Conservation (phyloP, 2,888 invertebrate species). For the Drosophila villosipedis region DNA sequence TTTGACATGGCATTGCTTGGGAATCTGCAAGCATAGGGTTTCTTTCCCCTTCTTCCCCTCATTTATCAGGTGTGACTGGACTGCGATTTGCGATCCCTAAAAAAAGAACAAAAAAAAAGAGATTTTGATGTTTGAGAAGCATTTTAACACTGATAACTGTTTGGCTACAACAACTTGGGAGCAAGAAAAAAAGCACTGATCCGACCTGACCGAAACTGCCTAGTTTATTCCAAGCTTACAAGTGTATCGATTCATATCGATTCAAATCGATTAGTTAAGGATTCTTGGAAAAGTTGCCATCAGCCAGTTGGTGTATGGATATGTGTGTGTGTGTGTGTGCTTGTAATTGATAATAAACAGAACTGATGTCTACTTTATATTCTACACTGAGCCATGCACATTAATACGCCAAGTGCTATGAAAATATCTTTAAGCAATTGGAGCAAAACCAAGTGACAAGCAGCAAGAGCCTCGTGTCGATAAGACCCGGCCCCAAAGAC, state of each 20-base stretch:
- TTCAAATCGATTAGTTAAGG: not conserved
- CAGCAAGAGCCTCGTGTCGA: slow-evolving; percentile 24
- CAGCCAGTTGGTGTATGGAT: not conserved
- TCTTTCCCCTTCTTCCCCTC: slow-evolving; percentile 39
- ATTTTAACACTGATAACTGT: not conserved
- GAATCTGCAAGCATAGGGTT: slow-evolving; percentile 57
- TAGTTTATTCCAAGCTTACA: not conserved
- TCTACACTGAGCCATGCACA: slow-evolving; percentile 34
- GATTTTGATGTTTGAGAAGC: slow-evolving; percentile 5
- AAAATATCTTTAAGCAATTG: slow-evolving; percentile 65
- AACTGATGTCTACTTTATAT: slow-evolving; percentile 35
- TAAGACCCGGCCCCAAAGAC: slow-evolving; percentile 23
- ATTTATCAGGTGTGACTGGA: slow-evolving; percentile 14
- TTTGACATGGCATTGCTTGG: slow-evolving; percentile 36
- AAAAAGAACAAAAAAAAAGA: not conserved
- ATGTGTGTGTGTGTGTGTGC: slow-evolving; percentile 21
- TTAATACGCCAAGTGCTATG: slow-evolving; percentile 52
- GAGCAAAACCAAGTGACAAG: slow-evolving; percentile 64
- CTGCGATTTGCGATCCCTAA: not conserved
- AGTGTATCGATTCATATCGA: not conserved
- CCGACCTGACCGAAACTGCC: not conserved
- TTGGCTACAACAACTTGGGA: not conserved
- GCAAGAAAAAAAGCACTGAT: not conserved
- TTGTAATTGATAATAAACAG: slow-evolving; percentile 7
- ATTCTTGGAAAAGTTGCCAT: not conserved